Evolutionary conservation across 2,797 vertebrate species (phyloP).

Genomic region (Potorous gilbertii): DNA sequence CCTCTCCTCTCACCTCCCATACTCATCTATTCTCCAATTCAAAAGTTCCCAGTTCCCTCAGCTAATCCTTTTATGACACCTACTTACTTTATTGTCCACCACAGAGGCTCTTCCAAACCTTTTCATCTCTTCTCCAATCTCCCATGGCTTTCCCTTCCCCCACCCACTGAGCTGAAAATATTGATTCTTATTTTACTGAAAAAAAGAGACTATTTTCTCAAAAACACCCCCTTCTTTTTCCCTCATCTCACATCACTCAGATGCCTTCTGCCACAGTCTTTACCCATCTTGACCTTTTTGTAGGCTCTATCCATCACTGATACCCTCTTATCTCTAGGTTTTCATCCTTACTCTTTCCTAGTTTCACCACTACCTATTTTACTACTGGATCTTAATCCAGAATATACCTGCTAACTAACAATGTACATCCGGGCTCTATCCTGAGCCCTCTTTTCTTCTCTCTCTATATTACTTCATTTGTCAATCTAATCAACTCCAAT

Average conservation of each 20-base stretch:
- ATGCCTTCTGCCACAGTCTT: neutral
- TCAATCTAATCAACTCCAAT: neutral
- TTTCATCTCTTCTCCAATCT: neutral
- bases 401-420: neutral
- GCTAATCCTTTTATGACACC: neutral
- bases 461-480: neutral
- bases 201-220: neutral
- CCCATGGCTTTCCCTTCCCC: neutral
- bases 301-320: neutral
- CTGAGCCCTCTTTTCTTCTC: neutral
- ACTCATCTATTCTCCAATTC: neutral
- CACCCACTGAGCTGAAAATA: neutral
- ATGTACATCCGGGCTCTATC: neutral
- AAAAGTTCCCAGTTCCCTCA: neutral
- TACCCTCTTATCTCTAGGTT: neutral
- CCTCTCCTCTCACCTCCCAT: neutral
- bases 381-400: neutral
- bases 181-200: neutral
- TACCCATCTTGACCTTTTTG: neutral
- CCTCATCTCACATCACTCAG: neutral
- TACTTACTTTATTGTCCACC: neutral
- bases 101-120: neutral
- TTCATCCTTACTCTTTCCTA: neutral
- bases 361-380: neutral
- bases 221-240: neutral